Base-by-base conservation (phyloP, 2,113 vertebrate species). In the Galbula dea region DNA sequence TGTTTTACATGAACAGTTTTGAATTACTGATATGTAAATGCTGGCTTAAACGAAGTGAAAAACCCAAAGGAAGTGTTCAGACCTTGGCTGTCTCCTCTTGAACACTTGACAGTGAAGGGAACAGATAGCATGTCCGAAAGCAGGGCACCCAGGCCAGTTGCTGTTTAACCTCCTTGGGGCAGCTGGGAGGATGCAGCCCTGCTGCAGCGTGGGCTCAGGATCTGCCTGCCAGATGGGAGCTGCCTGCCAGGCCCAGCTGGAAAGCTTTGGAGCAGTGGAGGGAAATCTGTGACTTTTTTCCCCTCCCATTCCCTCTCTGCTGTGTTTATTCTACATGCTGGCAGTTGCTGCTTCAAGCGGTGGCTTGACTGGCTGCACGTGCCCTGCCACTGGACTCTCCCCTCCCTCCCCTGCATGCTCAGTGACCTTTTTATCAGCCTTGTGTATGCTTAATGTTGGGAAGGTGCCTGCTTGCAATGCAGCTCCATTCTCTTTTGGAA, bases 171-270 rank as follows among this genome's bases (percentile, higher is more conserved):
- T 83, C 77, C 80, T 18, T 36, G 74, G 78, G 54, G 66, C 51
- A 21, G 74, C 54, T 5, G 3, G 43, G 77, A 24, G 62, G n/a
- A 43, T 3, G 6, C 23, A 41, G 79, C 32, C 80, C 63, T 34
- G 27, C 81, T 80, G 76, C 54, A 46, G 95, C 29, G 17, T 17
- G 48, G 93, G 83, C 90, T 57, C 43, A 8, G 96, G 83, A 89
- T 85, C 88, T 94, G 93, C 90, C 95, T 29, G 32, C 80, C 52
- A 55, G 84, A 95, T 94, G 94, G 96, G 83, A 89, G 87, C 88
- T 94, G 93, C 90, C 95, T 29, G 32, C 80, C 52, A 55, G 84
- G 86, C 82, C 68, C 62, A 76, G 89, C 92, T 82, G 62, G 83
- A 79, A 79, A 78, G 75, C 80, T 43, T 46, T 52, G 85, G 74